Evolutionary conservation across 2,797 vertebrate genomes (phyloP), one percentile per base, ranked within the genome.

Genomic region (Alauda arvensis): DNA sequence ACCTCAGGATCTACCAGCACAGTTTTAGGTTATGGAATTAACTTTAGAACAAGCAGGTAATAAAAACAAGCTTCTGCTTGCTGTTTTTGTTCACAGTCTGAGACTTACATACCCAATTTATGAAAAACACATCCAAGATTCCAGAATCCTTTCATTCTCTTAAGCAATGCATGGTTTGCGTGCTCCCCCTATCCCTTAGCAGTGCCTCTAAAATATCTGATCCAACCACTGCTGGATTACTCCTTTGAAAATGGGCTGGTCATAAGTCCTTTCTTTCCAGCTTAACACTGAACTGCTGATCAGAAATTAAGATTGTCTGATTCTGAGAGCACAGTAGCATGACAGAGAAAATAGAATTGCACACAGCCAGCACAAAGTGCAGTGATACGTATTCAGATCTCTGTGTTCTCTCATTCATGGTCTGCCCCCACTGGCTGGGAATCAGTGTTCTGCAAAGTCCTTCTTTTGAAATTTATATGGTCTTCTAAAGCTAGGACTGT

Each of bases 211-310:
- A 83, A 75, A 52, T 75, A 69, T 56, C 51, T 93, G 81, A 82
- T 92, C 72, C 82, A 83, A 5, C 78, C 23, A 13, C 46, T 77
- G 62, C 62, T 94, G 88, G 78, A 91, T 92, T 91, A 80, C 66
- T 69, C 59, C 62, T 85, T 88, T 75, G 90, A 75, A 79, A 94
- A 93, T 88, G 59, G 76, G 20, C 68, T 85, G 53, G 39, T 66
- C 37, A 10, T 43, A 53, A 53, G 40, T 88, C 65, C 55, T 92
- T 92, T 93, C 71, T 93, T 89, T 83, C 31, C 77, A 93, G 71
- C 77, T 93, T 91, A 93, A 63, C 76, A 39, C 53, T 79, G 80
- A 93, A 92, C 75, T 93, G 92, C 93, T 95, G 91, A 95, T 91
- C 80, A 92, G 75, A 95, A 93, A 82, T 88, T 78, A 92, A 93